Conservation (phyloP, 2,888 invertebrate species). For the Caenorhabditis wallacei region DNA sequence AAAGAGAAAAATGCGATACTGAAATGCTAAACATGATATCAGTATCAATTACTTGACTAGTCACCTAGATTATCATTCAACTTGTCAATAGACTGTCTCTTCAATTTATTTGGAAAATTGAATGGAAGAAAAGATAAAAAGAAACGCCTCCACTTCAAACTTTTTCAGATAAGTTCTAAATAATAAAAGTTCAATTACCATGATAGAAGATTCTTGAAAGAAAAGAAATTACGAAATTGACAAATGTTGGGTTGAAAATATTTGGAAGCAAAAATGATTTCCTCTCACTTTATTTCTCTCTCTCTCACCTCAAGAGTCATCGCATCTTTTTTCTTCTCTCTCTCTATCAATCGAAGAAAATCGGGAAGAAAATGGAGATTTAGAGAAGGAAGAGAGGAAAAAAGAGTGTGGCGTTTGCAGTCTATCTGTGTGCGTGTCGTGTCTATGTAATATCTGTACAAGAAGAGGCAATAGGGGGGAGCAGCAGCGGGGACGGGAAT, state of each 20-base stretch:
- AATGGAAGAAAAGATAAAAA: too few species aligned
- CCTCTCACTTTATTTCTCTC: constrained; percentile 35
- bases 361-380: constrained; percentile 40
- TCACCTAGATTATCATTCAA: too few species aligned
- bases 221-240: constrained; percentile 38
- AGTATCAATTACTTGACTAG: too few species aligned
- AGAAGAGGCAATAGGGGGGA: constrained; percentile 39
- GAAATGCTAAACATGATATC: too few species aligned
- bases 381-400: constrained; percentile 32
- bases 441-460: constrained; percentile 61
- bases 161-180: too few species aligned
- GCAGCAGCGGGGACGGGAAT: constrained; percentile 41
- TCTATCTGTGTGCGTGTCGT: constrained; percentile 58
- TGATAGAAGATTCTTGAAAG: constrained; percentile 9
- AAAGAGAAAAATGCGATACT: too few species aligned
- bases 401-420: constrained; percentile 49
- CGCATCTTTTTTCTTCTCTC: constrained; percentile 1
- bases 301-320: constrained; percentile 33
- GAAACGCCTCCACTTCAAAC: too few species aligned
- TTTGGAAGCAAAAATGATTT: constrained; percentile 51
- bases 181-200: too few species aligned
- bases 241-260: constrained; percentile 17
- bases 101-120: too few species aligned
- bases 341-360: constrained; percentile 54
- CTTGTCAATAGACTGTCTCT: too few species aligned